Evolutionary conservation across 2,888 invertebrate genomes (phyloP), one percentile per base, ranked within the genome.

Genomic region (Aphidoletes aphidimyza): DNA sequence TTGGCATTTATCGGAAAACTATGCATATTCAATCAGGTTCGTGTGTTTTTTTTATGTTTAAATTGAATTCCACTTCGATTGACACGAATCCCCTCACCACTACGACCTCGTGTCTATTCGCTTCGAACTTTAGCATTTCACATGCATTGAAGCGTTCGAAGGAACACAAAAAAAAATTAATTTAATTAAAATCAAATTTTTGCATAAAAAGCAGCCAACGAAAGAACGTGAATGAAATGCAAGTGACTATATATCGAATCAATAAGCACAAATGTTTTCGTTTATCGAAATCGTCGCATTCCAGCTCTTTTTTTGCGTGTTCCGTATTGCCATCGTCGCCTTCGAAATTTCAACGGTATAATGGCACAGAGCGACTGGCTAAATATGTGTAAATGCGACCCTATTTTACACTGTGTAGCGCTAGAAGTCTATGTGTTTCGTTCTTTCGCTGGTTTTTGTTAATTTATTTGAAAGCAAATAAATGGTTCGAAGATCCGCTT

Each of bases 111-210:
- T 22, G 22, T 2, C 22, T 69, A 30, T n/a, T 14, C n/a, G 2
- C 17, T 30, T 5, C 54, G 11, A 5, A n/a, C n/a, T 11, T 69
- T 14, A 30, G 14, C 54, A 54, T 69, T 69, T 69, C 69, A 30
- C 30, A 69, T 69, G 69, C 69, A 34, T 14, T 6, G 8, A 14
- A 9, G 42, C 42, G 42, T 9, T 42, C 42, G 42, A 42, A 42
- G 42, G 14, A 69, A 0, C 54, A 11, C 3, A 34, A 14, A 69
- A 69, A 69, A 69, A 69, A 69, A 30, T 69, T 69, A 69, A 69
- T 69, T 69, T 69, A 69, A 69, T 69, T 69, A 69, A 69, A 69
- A 69, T 69, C 69, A 69, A 69, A 69, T 69, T 69, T 69, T 69
- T 69, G 69, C 69, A 69, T 30, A 69, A 69, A 69, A 69, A 69